Conservation (phyloP, 2,888 invertebrate genomes). For the Schrankia costaestrigalis region DNA sequence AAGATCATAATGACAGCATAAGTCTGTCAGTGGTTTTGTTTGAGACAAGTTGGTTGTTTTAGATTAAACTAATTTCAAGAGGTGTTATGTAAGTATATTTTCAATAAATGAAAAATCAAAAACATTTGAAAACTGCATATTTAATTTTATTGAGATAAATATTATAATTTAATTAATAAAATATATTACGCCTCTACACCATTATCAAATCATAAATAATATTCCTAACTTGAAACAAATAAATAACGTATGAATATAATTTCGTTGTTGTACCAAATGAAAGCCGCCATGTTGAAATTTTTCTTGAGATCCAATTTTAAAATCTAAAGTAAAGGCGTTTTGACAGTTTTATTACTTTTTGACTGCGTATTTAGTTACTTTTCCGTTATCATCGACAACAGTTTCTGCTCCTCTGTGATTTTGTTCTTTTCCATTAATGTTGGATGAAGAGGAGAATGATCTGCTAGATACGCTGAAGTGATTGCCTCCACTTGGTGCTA, state of each 20-base stretch:
- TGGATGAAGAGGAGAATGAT: slow-evolving; percentile 80
- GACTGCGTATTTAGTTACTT: slow-evolving; percentile 82
- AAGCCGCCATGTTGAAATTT: neutral
- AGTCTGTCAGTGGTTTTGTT: too few relatives aligned
- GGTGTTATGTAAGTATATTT: too few relatives aligned
- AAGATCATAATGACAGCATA: too few relatives aligned
- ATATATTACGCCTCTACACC: slow-evolving; percentile 11
- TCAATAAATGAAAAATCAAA: slow-evolving; percentile 15
- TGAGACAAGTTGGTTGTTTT: too few relatives aligned
- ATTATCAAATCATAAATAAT: slow-evolving; percentile 10
- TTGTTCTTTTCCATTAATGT: slow-evolving; percentile 81
- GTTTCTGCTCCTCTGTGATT: slow-evolving; percentile 82
- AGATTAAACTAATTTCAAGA: too few relatives aligned
- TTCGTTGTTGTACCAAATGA: neutral
- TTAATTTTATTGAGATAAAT: slow-evolving; percentile 26
- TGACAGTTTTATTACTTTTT: slow-evolving; percentile 37
- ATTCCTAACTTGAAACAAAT: slow-evolving; percentile 6
- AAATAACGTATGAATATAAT: slow-evolving; percentile 5
- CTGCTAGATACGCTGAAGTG: slow-evolving; percentile 82
- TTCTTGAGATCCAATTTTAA: slow-evolving; percentile 23
- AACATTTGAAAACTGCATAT: too few relatives aligned
- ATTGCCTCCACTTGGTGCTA: slow-evolving; percentile 10
- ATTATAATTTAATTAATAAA: slow-evolving; percentile 8
- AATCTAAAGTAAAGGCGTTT: slow-evolving; percentile 15
- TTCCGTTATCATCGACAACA: slow-evolving; percentile 87